A percentile compares a stretch with the other conserved stretches of the same genome.
phyloP scores from a whole-genome alignment of 1,140 invertebrate genomes.

The Drosophila asahinai region DNA sequence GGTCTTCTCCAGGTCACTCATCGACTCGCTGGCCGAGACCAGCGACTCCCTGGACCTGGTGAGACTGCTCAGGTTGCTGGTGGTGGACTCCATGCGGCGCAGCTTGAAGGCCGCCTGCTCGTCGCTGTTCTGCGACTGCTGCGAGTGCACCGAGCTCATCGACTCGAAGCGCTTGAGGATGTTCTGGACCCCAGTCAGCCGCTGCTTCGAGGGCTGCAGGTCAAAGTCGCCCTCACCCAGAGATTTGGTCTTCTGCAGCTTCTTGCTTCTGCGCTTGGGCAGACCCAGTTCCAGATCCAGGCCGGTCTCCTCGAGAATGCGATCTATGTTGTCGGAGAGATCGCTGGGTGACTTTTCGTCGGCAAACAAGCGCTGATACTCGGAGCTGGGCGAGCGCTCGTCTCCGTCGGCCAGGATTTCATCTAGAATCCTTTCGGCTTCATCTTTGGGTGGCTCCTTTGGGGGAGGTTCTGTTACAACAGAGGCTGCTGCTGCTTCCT shows the following conservation, averaged over 20 bases:
- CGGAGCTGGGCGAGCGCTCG: conserved; percentile 71
- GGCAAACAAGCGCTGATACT: conserved; percentile 75
- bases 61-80: conserved; percentile 75
- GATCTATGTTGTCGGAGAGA: conserved; percentile 80
- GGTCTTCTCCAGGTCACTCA: conserved; percentile 79
- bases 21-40: conserved; percentile 59
- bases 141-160: conserved; percentile 71
- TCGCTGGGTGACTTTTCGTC: conserved; percentile 83
- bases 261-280: conserved; percentile 63
- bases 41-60: conserved; percentile 71
- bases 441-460: conserved; percentile 60
- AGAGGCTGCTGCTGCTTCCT: conserved; percentile 3
- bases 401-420: conserved; percentile 72
- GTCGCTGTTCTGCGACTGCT: conserved; percentile 50
- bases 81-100: conserved; percentile 77
- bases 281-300: conserved; percentile 74
- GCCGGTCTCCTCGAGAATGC: conserved; percentile 73
- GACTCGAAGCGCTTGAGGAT: conserved; percentile 80
- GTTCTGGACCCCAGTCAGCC: conserved; percentile 72
- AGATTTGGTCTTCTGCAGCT: conserved; percentile 76
- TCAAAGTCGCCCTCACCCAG: conserved; percentile 76
- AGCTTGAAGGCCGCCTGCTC: conserved; percentile 73
- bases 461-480: no score
- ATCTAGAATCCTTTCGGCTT: conserved; percentile 71
- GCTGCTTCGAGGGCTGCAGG: conserved; percentile 21